Evolutionary conservation across 30 jellyfish, hydroid and myxozoan genomes (phyloP).

Genomic region (Chrysaora quinquecirrha): DNA sequence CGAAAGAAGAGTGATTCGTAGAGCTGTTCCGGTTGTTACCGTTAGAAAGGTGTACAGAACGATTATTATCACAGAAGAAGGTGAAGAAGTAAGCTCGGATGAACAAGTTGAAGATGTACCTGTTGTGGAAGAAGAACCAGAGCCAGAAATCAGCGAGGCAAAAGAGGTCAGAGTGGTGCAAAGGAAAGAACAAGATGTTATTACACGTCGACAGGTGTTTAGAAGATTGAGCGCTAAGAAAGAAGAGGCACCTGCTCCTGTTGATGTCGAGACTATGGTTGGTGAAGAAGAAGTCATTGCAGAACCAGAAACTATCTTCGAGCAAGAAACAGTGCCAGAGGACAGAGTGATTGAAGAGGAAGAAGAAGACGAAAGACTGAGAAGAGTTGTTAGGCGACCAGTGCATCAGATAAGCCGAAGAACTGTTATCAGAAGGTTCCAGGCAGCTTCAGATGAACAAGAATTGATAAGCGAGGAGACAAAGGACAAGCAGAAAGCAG

Average conservation of each 20-base stretch:
- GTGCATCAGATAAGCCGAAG: slow-evolving; percentile 43
- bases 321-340: background rate
- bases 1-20: no score
- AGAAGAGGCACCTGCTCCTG: background rate
- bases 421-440: slow-evolving; percentile 33
- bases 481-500: slow-evolving; percentile 12
- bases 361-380: background rate
- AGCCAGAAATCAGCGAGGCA: background rate
- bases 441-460: slow-evolving; percentile 44
- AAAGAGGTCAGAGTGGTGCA: background rate
- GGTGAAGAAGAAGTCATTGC: background rate
- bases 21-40: no score
- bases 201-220: background rate
- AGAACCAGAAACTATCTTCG: background rate
- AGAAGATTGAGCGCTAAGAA: background rate
- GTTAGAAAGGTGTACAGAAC: no score
- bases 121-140: background rate
- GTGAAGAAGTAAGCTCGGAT: no score
- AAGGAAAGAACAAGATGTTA: background rate
- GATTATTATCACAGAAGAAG: no score
- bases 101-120: background rate
- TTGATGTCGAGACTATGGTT: no score
- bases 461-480: slow-evolving; percentile 26
- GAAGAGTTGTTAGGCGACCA: slow-evolving; percentile 50
- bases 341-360: background rate